Conservation (phyloP, 2,888 invertebrate species). For the Kryphioiulus occultus region DNA sequence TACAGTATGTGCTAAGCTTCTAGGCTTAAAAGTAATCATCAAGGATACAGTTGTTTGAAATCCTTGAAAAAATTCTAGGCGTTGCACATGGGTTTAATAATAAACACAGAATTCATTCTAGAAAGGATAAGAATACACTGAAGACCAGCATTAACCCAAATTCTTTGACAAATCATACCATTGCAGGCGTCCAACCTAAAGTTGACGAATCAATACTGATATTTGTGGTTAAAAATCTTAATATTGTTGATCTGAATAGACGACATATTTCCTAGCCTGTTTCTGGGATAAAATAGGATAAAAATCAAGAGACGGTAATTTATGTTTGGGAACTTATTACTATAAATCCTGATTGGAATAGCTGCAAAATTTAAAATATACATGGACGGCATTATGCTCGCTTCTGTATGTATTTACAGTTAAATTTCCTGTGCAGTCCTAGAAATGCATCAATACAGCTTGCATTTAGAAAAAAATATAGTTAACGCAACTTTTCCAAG, state of each 20-base stretch:
- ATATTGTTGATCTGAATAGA: too few relatives aligned
- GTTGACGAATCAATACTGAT: too few relatives aligned
- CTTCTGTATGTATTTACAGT: too few relatives aligned
- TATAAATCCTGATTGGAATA: too few relatives aligned
- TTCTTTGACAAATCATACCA: neutral
- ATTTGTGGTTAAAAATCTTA: too few relatives aligned
- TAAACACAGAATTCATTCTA: neutral
- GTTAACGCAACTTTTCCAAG: neutral
- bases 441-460: neutral
- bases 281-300: too few relatives aligned
- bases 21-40: neutral
- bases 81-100: neutral
- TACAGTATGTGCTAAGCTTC: neutral
- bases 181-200: too few relatives aligned
- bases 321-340: too few relatives aligned
- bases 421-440: neutral
- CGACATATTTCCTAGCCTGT: too few relatives aligned
- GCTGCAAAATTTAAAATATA: too few relatives aligned
- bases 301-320: too few relatives aligned
- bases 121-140: neutral
- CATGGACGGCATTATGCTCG: too few relatives aligned
- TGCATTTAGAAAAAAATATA: neutral
- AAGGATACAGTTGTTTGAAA: slow-evolving; percentile 16
- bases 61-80: neutral
- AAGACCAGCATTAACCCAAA: neutral